Evolutionary conservation across 2,797 vertebrate species (phyloP), one percentile per base, ranked within the genome.

Genomic region (Novumbra hubbsi): DNA sequence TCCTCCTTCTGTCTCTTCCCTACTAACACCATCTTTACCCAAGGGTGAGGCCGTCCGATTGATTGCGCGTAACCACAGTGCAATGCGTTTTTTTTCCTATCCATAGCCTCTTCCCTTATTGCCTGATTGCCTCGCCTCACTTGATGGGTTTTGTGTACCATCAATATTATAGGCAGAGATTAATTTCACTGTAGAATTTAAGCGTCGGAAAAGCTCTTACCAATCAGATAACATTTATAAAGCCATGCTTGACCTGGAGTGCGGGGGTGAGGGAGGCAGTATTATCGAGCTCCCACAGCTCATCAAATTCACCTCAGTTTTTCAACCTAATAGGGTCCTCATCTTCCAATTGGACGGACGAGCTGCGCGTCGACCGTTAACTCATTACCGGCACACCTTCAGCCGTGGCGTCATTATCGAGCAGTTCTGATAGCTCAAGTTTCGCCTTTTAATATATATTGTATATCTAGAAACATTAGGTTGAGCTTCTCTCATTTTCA

Each of bases 81-180:
- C 41, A 45, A 45, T 45, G 12, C 41, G 14, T 62, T 74, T 62
- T 78, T 68, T 72, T 32, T 30, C n/a, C 57, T 52, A 12, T 68
- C 70, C 73, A 32, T 52, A 71, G 70, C 79, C 79, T 75, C 55
- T 77, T 79, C 80, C 50, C 71, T 81, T 81, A 84, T 84, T 87
- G 85, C 85, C 80, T 78, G 85, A 90, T 88, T 86, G 85, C 85
- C 81, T 88, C 71, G 71, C 84, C 80, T 78, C 81, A 72, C 81
- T 87, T 86, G 87, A 88, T 88, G 77, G 80, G 75, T 83, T 82
- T 74, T 79, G 82, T 79, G 70, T 80, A 80, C 74, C 74, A 68
- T 92, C 90, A 86, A 92, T 92, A 89, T 91, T 91, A 88, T 85
- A 88, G 88, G 86, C 89, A 84, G 90, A 90, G 90, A 93, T 92